Conservation (phyloP, 2,888 invertebrate species). For the Fabriciana adippe region DNA sequence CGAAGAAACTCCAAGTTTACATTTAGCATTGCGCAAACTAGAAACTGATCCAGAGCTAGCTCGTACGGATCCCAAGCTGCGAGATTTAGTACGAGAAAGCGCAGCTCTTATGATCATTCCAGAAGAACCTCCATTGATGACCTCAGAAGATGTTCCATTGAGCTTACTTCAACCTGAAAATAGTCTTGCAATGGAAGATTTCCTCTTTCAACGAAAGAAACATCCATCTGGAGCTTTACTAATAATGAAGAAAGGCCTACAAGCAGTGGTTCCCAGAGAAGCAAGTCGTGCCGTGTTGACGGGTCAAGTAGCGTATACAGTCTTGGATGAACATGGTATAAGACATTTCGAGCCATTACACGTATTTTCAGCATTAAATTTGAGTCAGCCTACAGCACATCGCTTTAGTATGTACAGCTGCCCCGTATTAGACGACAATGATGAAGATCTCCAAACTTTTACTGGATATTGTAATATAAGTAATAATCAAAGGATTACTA, state of each 20-base stretch:
- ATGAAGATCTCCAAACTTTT: constrained; percentile 71
- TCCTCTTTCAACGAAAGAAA: constrained; percentile 83
- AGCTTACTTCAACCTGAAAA: constrained; percentile 86
- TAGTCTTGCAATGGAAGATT: constrained; percentile 89
- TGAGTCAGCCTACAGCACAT: constrained; percentile 85
- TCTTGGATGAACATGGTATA: constrained; percentile 89
- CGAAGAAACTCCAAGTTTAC: constrained; percentile 84
- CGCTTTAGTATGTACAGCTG: constrained; percentile 86
- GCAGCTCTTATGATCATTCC: constrained; percentile 86
- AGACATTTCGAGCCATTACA: constrained; percentile 89
- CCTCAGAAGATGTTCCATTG: constrained; percentile 87
- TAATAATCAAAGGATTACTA: constrained; percentile 74
- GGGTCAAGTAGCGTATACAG: constrained; percentile 88
- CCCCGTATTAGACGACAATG: constrained; percentile 80
- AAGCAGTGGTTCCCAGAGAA: constrained; percentile 89
- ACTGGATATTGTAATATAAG: constrained; percentile 76
- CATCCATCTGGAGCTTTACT: constrained; percentile 83
- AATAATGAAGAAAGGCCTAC: constrained; percentile 87
- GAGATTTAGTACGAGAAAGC: constrained; percentile 88
- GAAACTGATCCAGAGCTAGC: constrained; percentile 86
- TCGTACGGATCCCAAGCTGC: constrained; percentile 85
- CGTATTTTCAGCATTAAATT: constrained; percentile 86
- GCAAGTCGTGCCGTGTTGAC: constrained; percentile 87
- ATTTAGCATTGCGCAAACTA: constrained; percentile 83
- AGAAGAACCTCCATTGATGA: constrained; percentile 82